phyloP scores from a whole-genome alignment of 2,888 invertebrate species.

The Acanthococcus lagerstroemiae region DNA sequence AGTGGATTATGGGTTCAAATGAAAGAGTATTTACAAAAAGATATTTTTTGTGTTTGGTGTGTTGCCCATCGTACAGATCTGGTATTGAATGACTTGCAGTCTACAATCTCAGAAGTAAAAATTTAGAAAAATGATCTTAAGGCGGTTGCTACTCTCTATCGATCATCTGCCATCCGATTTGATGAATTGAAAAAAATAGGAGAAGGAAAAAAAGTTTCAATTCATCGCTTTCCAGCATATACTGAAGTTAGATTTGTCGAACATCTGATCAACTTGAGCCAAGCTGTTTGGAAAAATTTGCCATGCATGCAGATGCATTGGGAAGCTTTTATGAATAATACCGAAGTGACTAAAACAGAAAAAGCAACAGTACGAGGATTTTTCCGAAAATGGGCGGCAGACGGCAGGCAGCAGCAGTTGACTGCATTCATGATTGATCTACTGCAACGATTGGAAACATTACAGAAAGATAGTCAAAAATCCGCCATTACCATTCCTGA shows the following conservation, averaged over 20 bases:
- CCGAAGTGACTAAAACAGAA: conserved; percentile 21
- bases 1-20: conserved; percentile 24
- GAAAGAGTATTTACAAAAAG: conserved; percentile 21
- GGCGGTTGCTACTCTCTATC: conserved; percentile 26
- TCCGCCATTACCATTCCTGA: no score
- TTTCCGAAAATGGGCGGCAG: conserved; percentile 11
- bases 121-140: conserved; percentile 29
- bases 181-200: conserved; percentile 15
- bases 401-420: conserved; percentile 6
- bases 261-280: conserved; percentile 21
- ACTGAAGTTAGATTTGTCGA: conserved; percentile 31
- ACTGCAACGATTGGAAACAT: neutral
- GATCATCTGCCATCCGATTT: conserved; percentile 20
- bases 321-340: no score
- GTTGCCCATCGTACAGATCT: conserved; percentile 27
- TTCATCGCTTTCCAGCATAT: conserved; percentile 19
- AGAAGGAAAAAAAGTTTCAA: neutral
- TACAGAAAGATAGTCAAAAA: no score
- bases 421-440: neutral
- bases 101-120: conserved; percentile 13
- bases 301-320: conserved; percentile 2
- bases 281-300: conserved; percentile 31
- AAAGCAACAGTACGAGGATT: conserved; percentile 20
- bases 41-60: conserved; percentile 31
- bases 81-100: conserved; percentile 20